A percentile compares a stretch with the other conserved stretches of the same genome.
Conservation (phyloP, 2,888 invertebrate species). For the Drosophila fungiperda region DNA sequence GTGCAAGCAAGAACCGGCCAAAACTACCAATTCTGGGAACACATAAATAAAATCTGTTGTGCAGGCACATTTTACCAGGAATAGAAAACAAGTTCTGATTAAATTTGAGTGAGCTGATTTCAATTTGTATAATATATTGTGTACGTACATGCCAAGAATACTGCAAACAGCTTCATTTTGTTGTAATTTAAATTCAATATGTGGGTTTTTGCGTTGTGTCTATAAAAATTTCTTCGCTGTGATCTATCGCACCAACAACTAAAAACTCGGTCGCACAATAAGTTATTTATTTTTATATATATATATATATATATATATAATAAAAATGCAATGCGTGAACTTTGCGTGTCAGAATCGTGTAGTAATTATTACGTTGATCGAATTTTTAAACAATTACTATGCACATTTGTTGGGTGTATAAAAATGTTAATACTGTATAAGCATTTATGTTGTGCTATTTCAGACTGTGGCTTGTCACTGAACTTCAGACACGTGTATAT, state of each 20-base stretch:
- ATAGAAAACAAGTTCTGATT: neutral
- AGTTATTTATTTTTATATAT: conserved; percentile 44
- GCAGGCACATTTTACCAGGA: neutral
- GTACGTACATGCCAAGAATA: conserved; percentile 79
- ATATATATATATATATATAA: no score
- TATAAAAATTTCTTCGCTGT: conserved; percentile 26
- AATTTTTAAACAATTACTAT: conserved; percentile 57
- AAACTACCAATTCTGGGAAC: conserved; percentile 29
- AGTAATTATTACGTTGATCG: conserved; percentile 56
- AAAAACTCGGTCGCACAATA: conserved; percentile 54
- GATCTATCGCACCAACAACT: conserved; percentile 36
- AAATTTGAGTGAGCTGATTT: neutral
- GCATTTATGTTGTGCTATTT: conserved; percentile 33
- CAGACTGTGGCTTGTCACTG: conserved; percentile 66
- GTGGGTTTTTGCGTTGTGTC: conserved; percentile 20
- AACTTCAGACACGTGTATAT: conserved; percentile 69
- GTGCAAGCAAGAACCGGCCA: conserved; percentile 7
- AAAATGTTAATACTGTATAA: conserved; percentile 16
- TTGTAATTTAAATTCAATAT: conserved; percentile 30
- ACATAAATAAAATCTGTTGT: neutral
- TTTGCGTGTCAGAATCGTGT: conserved; percentile 55
- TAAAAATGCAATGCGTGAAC: conserved; percentile 51
- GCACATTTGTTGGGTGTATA: conserved; percentile 14
- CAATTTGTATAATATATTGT: neutral
- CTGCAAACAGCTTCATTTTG: conserved; percentile 79